Percentiles rank a stretch among this genome's conserved stretches.
Conservation (phyloP, 2,797 vertebrate genomes). For the Sebastes kiyomatsui region DNA sequence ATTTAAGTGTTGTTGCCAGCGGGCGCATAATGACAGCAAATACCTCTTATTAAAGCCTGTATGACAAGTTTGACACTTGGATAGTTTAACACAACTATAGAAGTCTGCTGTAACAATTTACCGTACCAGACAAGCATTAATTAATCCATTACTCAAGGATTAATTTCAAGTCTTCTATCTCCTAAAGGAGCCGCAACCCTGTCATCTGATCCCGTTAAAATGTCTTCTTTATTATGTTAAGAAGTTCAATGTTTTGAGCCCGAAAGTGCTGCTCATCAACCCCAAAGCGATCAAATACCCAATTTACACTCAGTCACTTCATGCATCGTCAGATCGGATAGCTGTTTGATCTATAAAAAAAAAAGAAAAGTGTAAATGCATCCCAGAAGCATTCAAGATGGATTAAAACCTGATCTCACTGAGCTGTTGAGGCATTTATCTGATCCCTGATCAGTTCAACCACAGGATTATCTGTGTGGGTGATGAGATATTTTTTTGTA, state of each 20-base stretch:
- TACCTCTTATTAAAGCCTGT: not conserved
- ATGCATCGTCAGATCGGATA: not conserved
- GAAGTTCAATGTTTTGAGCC: not conserved
- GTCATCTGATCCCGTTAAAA: not conserved
- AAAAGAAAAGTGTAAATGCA: not conserved
- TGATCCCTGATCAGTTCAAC: not conserved
- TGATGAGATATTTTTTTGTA: not conserved
- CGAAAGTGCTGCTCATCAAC: not conserved
- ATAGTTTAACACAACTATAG: not conserved
- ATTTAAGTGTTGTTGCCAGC: not conserved
- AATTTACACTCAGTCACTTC: not conserved
- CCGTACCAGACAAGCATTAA: not conserved
- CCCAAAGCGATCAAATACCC: not conserved
- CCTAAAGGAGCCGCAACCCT: not conserved
- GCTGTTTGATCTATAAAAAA: not conserved
- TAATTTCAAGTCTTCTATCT: not conserved
- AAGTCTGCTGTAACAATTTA: not conserved
- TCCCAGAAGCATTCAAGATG: not conserved
- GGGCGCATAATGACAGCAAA: constrained; percentile 17
- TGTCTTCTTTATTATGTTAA: not conserved
- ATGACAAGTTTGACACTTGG: not conserved
- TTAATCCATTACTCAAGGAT: constrained; percentile 5
- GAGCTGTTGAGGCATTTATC: not conserved
- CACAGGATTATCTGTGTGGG: not conserved
- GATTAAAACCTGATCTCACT: not conserved